phyloP scores from a whole-genome alignment of 2,888 invertebrate species.

The Thelaira solivaga region DNA sequence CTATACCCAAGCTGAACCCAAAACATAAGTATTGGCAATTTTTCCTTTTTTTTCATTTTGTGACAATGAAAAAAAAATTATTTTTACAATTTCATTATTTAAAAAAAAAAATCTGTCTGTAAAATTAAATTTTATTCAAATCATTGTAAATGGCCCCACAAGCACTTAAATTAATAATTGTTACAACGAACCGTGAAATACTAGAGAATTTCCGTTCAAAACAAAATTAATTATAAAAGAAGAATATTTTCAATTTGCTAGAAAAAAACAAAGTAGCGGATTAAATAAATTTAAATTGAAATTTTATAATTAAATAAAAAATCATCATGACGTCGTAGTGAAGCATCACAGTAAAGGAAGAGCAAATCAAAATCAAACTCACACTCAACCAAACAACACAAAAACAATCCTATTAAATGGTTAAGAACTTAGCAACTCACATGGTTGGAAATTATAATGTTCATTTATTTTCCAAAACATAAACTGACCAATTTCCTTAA shows the following conservation, averaged over 20 bases:
- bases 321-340: no score
- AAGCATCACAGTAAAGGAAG: background rate
- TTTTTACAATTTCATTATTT: no score
- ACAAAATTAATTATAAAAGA: background rate
- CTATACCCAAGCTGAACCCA: no score
- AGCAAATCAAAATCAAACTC: no score
- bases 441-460: background rate
- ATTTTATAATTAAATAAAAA: no score
- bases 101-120: no score
- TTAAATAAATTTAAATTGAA: conserved; percentile 29
- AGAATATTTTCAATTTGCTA: background rate
- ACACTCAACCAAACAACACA: background rate
- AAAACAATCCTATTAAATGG: background rate
- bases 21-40: no score
- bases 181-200: conserved; percentile 47
- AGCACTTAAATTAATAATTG: conserved; percentile 40
- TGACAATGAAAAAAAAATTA: no score
- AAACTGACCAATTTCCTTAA: conserved; percentile 44
- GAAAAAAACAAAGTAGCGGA: conserved; percentile 4
- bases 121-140: no score
- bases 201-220: conserved; percentile 30
- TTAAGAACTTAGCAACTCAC: background rate
- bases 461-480: conserved; percentile 5
- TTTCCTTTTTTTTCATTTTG: no score
- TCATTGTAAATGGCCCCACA: background rate